Percentiles rank a stretch among this genome's conserved stretches.
These are phyloP conservation scores for Sebastes itinus DNA, from an alignment of 2,797 vertebrate species.

Conservation along the genomic window DNA sequence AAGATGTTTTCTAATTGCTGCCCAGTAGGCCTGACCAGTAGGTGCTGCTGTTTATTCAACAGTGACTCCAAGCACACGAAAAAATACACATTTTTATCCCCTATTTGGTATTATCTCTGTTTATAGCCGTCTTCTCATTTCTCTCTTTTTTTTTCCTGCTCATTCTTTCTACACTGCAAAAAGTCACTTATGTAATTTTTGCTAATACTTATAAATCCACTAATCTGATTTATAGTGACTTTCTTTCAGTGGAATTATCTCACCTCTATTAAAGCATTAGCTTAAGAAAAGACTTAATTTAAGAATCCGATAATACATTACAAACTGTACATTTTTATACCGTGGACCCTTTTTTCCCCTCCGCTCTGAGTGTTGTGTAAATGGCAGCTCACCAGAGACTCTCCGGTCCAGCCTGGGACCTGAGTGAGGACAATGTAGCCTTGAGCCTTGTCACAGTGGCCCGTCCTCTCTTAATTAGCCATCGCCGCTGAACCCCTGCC, in stretches of 20 bases:
- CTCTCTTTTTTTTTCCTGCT: neutral
- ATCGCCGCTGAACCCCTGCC: slow-evolving; percentile 4
- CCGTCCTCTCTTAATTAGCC: slow-evolving; percentile 61
- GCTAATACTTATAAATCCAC: neutral
- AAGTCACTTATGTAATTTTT: neutral
- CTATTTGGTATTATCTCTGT: neutral
- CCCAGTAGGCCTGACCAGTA: slow-evolving; percentile 44
- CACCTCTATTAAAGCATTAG: neutral
- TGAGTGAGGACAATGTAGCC: slow-evolving; percentile 37
- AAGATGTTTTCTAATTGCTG: neutral
- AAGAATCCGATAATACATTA: neutral
- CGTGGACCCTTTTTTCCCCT: neutral
- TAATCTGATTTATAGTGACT: neutral
- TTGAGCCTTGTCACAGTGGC: slow-evolving; percentile 14
- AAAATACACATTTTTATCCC: too few species aligned
- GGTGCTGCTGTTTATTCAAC: slow-evolving; percentile 67
- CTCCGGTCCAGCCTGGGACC: slow-evolving; percentile 24
- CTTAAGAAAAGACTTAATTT: neutral
- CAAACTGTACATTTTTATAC: neutral
- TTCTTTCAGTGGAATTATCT: neutral
- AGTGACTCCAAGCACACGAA: slow-evolving; percentile 1
- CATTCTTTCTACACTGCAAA: neutral
- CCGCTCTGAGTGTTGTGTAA: slow-evolving; percentile 44
- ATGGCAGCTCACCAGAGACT: slow-evolving; percentile 56
- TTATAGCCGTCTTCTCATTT: neutral